Evolutionary conservation across 2,113 vertebrate genomes (phyloP).

Genomic region (Labeo rohita): DNA sequence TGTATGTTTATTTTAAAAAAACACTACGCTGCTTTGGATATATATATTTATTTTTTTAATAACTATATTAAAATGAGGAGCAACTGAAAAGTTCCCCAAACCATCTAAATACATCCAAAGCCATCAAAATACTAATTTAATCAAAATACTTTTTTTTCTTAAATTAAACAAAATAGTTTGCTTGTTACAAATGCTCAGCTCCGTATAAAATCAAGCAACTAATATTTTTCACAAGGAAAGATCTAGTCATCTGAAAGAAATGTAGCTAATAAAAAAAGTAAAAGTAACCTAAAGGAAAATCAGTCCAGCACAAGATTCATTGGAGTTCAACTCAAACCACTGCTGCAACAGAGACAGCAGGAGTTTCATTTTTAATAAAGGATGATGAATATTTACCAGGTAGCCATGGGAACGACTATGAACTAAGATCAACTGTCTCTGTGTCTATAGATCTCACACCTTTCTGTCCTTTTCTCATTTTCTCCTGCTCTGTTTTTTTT

Average conservation of each 20-base stretch:
- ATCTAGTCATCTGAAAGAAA: neutral
- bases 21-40: neutral
- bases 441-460: neutral
- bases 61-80: neutral
- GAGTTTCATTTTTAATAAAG: constrained; percentile 61
- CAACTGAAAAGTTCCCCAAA: neutral
- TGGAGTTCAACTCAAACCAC: constrained; percentile 64
- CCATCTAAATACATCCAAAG: neutral
- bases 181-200: neutral
- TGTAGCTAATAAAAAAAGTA: neutral
- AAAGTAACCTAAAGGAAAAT: neutral
- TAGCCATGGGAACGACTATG: neutral
- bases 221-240: neutral
- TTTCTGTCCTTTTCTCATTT: constrained; percentile 8
- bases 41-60: neutral
- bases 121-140: neutral
- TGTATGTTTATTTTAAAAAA: neutral
- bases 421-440: neutral
- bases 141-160: neutral
- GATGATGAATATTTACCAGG: constrained; percentile 32
- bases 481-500: neutral
- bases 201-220: neutral
- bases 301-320: constrained; percentile 61
- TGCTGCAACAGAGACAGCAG: constrained; percentile 50
- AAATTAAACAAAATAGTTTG: neutral